Conservation (phyloP, 2,113 vertebrate species). For the Microcebus lehilahytsara region DNA sequence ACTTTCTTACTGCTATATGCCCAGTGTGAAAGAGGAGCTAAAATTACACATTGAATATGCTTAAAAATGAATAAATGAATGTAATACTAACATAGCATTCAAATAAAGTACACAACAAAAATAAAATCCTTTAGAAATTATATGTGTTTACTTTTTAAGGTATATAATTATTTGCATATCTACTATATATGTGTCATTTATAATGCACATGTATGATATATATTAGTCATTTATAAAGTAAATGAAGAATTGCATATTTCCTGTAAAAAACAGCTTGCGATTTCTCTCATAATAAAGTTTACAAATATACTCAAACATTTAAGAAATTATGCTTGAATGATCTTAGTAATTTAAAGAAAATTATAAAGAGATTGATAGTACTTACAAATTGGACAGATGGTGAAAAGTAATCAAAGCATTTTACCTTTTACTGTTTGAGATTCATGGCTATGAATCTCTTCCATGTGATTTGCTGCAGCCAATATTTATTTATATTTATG, state of each 20-base stretch:
- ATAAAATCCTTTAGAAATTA: neutral
- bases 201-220: neutral
- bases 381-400: neutral
- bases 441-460: neutral
- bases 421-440: neutral
- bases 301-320: neutral
- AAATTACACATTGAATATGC: neutral
- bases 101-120: neutral
- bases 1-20: neutral
- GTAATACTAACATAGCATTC: neutral
- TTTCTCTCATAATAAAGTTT: neutral
- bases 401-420: neutral
- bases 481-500: neutral
- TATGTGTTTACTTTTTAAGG: neutral
- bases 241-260: neutral
- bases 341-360: neutral
- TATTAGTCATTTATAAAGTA: neutral
- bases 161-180: neutral
- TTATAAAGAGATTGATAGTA: neutral
- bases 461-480: neutral
- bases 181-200: neutral
- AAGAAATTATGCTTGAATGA: neutral
- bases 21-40: neutral
- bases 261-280: neutral
- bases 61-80: neutral